Percentiles rank a stretch among this genome's conserved stretches.
Evolutionary conservation across 2,797 vertebrate species (phyloP).

Genomic region (Muscicapa comitata): DNA sequence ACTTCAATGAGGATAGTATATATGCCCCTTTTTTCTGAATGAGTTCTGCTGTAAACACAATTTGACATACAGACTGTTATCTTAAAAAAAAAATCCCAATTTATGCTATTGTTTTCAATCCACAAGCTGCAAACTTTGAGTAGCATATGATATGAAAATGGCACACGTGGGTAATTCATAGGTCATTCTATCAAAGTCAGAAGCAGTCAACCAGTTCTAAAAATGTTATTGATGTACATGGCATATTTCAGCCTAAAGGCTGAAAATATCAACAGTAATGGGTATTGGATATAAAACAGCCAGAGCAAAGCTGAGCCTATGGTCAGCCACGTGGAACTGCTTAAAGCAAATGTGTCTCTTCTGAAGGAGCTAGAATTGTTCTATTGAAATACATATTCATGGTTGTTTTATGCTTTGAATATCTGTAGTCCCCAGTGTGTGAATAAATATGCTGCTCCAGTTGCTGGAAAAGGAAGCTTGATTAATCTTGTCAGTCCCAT

Average conservation of each 20-base stretch:
- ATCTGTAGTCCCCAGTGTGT: not conserved
- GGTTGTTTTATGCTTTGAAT: not conserved
- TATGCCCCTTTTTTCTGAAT: not conserved
- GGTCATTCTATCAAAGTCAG: not conserved
- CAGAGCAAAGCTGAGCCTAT: not conserved
- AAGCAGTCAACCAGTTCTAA: not conserved
- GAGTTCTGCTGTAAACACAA: not conserved
- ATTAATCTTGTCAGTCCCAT: not conserved
- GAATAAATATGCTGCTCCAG: not conserved
- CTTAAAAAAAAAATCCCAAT: not conserved
- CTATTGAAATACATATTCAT: not conserved
- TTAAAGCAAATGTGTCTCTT: not conserved
- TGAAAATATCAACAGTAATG: not conserved
- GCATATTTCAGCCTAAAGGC: not conserved
- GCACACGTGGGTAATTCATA: not conserved
- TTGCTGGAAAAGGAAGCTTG: not conserved
- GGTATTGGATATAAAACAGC: not conserved
- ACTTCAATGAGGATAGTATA: not conserved
- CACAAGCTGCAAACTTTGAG: not conserved
- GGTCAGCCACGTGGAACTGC: not conserved
- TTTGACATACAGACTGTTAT: not conserved
- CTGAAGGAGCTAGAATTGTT: not conserved
- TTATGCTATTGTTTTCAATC: not conserved
- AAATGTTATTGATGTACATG: not conserved
- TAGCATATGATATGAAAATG: not conserved